Conservation (phyloP, 2,113 vertebrate species). For the Prietella phreatophila region DNA sequence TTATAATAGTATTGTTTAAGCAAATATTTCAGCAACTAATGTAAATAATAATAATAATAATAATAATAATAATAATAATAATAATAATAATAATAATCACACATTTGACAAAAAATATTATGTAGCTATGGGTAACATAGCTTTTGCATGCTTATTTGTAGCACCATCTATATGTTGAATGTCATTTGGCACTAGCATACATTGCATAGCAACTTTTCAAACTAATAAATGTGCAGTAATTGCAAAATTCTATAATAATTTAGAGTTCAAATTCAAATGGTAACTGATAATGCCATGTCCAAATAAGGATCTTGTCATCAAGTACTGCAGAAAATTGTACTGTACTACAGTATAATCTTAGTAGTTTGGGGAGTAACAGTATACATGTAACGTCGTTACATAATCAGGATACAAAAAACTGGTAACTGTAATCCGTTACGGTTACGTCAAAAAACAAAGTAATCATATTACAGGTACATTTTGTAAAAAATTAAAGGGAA, state of each 20-base stretch:
- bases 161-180: neutral
- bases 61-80: too few species aligned
- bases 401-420: too few species aligned
- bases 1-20: neutral
- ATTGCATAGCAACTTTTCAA: neutral
- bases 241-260: neutral
- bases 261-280: neutral
- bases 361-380: neutral
- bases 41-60: too few species aligned
- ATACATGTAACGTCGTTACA: too few species aligned
- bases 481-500: too few species aligned
- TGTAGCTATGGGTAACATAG: neutral
- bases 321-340: neutral
- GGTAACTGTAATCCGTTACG: too few species aligned
- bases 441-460: too few species aligned
- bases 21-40: neutral
- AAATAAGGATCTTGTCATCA: neutral
- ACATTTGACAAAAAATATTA: neutral
- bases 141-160: neutral
- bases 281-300: neutral
- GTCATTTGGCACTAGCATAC: neutral
- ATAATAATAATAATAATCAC: neutral
- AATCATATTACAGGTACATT: too few species aligned
- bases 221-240: neutral
- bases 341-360: neutral